These are phyloP conservation scores for Prenolepis imparis DNA, from an alignment of 2,888 invertebrate species.

Conservation along the genomic window DNA sequence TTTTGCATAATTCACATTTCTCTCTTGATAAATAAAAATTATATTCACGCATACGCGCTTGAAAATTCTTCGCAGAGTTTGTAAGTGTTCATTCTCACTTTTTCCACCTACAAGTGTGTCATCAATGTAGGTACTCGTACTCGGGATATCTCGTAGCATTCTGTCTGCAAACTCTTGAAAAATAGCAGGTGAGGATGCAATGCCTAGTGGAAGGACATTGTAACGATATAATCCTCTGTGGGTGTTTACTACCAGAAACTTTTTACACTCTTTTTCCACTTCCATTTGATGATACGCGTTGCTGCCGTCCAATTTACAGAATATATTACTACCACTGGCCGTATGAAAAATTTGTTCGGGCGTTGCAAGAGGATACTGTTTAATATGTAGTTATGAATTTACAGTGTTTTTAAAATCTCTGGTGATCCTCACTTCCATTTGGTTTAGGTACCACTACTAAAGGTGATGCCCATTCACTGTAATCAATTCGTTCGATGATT, in stretches of 20 bases:
- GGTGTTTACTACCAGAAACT: not conserved
- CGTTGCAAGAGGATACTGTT: not conserved
- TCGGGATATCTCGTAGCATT: not conserved
- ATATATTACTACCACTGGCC: not conserved
- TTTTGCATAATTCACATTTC: not conserved
- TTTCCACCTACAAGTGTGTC: not conserved
- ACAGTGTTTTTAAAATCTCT: not conserved
- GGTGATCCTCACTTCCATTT: not conserved
- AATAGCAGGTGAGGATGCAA: not conserved
- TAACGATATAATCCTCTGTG: not conserved
- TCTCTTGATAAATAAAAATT: conserved; percentile 3
- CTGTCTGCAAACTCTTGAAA: conserved; percentile 1
- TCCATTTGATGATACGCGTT: conserved; percentile 14
- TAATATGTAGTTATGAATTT: not conserved
- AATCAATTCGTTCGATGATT: not conserved
- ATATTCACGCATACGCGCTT: not conserved
- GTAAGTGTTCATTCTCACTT: not conserved
- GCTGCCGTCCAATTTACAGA: not conserved
- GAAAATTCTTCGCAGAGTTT: not conserved
- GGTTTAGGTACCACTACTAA: not conserved
- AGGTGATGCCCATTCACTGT: not conserved
- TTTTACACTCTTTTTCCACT: not conserved
- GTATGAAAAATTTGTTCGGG: not conserved
- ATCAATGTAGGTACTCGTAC: not conserved
- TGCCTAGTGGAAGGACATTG: not conserved